Percentiles rank a stretch among this genome's conserved stretches.
phyloP scores from a whole-genome alignment of 2,797 vertebrate species.

The Heterohyrax brucei region DNA sequence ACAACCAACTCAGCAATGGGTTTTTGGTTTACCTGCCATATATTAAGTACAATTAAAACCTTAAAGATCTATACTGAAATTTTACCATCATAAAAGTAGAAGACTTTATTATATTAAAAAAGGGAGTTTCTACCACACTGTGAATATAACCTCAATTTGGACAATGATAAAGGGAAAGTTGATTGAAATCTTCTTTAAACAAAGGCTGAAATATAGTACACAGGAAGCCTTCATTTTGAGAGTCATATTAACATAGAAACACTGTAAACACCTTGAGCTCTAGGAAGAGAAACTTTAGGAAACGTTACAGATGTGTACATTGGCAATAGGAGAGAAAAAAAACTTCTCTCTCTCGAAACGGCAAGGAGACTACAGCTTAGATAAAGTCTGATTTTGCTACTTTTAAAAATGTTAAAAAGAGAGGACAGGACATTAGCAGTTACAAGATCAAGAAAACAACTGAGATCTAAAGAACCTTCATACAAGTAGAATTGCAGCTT shows the following conservation, averaged over 20 bases:
- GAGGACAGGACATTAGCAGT: not conserved
- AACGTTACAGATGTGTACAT: not conserved
- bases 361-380: not conserved
- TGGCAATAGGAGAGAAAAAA: not conserved
- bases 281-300: not conserved
- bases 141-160: not conserved
- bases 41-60: not conserved
- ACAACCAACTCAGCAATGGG: too few relatives aligned
- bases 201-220: not conserved
- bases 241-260: not conserved
- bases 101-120: not conserved
- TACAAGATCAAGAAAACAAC: not conserved
- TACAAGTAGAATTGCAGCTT: not conserved
- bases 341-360: not conserved
- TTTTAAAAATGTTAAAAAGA: not conserved
- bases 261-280: not conserved
- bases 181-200: not conserved
- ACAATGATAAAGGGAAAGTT: not conserved
- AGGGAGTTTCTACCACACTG: not conserved
- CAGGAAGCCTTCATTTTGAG: not conserved
- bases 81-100: slow-evolving; percentile 26
- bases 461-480: not conserved
- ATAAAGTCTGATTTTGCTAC: not conserved
- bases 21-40: not conserved
- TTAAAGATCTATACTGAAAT: not conserved